phyloP scores from a whole-genome alignment of 2,113 vertebrate genomes.

The Atractosteus spatula region DNA sequence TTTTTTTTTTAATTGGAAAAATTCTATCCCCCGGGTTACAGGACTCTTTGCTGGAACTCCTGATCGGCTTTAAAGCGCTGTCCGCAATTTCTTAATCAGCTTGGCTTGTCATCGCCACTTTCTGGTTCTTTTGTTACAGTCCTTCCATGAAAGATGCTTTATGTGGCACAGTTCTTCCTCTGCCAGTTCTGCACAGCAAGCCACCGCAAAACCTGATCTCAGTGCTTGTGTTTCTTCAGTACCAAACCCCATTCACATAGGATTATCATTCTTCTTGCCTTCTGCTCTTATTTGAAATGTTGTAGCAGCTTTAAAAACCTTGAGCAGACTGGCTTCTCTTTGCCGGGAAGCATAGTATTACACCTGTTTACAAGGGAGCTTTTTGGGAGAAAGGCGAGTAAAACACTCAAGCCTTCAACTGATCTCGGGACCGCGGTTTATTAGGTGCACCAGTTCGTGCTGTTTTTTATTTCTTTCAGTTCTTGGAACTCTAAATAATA shows the following conservation, averaged over 20 bases:
- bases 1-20: background rate
- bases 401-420: background rate
- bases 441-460: background rate
- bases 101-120: constrained; percentile 3
- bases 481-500: constrained; percentile 47
- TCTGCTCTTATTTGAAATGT: constrained; percentile 25
- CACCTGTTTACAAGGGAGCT: constrained; percentile 13
- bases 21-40: background rate
- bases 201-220: constrained; percentile 16
- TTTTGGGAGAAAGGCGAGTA: background rate
- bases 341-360: constrained; percentile 13
- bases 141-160: constrained; percentile 21
- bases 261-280: constrained; percentile 25
- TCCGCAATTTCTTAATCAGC: constrained; percentile 6
- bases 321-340: constrained; percentile 6
- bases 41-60: background rate
- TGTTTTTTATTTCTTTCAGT: background rate
- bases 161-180: background rate
- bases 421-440: background rate
- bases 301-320: constrained; percentile 20
- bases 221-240: constrained; percentile 14
- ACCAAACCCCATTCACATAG: constrained; percentile 21
- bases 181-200: constrained; percentile 14
- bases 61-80: background rate
- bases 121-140: background rate